Base-by-base conservation (phyloP, 2,113 vertebrate genomes). In the Trochalopteron elliotii region DNA sequence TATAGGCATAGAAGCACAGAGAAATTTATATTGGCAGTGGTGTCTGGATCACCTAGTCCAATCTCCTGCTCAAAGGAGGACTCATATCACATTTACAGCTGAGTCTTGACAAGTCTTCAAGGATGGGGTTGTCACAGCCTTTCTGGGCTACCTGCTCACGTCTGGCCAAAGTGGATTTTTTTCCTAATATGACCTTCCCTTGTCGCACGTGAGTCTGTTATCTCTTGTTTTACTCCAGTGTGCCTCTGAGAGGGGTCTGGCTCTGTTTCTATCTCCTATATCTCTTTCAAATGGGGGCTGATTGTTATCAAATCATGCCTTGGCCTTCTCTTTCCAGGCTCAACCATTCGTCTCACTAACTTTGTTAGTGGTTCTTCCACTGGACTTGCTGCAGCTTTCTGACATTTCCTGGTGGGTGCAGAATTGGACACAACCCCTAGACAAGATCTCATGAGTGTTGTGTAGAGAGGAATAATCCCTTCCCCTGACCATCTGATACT, bases 81-180 rank as follows among this genome's bases (percentile, higher is more conserved):
- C 35, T 84, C 22, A 15, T 0, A 3, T 7, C 0, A 1, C 28
- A 61, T 69, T 49, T 65, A 63, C 23, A 72, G 40, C 5, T 20
- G 24, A 60, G 19, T 44, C 88, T 42, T 57, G 14, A 33, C 25
- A 56, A 70, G 20, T 50, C 25, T 57, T 20, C n/a, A 67, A n/a
- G 45, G 19, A 78, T 4, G 3, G 7, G 20, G 30, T 69, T 59
- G 47, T 35, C 53, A 87, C 1, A 5, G 44, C 20, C 67, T 70
- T 85, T 68, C 67, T 4, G 7, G 28, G 28, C 17, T 57, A 83
- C 14, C n/a, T 74, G 25, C 7, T 82, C 12, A 11, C 2, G 11
- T 45, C 56, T 59, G 16, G 52, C 24, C 50, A 57, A 72, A 53
- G 37, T 14, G 12, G 47, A 4, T 12, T 72, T 49, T 65, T 89